phyloP scores from a whole-genome alignment of 2,888 invertebrate genomes.

The Dugesia japonica region DNA sequence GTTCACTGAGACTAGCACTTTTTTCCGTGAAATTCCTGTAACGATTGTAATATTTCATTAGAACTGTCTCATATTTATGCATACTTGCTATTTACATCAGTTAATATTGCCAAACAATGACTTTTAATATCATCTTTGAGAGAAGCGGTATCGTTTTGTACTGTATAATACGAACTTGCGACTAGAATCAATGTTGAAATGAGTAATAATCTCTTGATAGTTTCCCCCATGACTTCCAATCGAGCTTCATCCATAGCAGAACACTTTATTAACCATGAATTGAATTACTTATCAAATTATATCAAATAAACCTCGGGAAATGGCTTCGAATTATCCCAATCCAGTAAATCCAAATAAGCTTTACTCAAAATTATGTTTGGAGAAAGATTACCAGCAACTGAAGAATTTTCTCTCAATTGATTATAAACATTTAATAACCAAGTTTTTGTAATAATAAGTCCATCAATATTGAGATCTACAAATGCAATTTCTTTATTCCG shows the following conservation, averaged over 20 bases:
- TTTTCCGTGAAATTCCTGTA: background rate
- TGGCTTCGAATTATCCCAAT: constrained; percentile 59
- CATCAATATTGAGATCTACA: constrained; percentile 53
- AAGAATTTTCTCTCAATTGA: constrained; percentile 39
- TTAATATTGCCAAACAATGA: constrained; percentile 9
- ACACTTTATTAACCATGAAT: constrained; percentile 59
- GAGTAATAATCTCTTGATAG: constrained; percentile 55
- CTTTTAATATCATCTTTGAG: constrained; percentile 17
- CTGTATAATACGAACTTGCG: constrained; percentile 58
- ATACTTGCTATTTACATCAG: constrained; percentile 36
- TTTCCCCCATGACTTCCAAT: constrained; percentile 57
- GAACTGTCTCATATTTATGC: constrained; percentile 1
- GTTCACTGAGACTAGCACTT: background rate
- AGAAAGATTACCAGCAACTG: constrained; percentile 36
- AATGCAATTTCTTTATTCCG: too few relatives aligned
- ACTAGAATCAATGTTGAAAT: constrained; percentile 60
- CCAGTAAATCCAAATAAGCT: constrained; percentile 68
- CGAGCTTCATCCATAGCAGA: constrained; percentile 62
- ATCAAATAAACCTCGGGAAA: constrained; percentile 71
- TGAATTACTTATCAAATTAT: too few relatives aligned
- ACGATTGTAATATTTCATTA: background rate
- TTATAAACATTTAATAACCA: constrained; percentile 63
- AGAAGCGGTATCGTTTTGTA: constrained; percentile 37
- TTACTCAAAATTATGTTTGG: constrained; percentile 58
- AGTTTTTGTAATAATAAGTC: constrained; percentile 61